Percentiles rank a stretch among this genome's conserved stretches.
phyloP scores from a whole-genome alignment of 2,113 vertebrate genomes.

The Neomonachus schauinslandi region DNA sequence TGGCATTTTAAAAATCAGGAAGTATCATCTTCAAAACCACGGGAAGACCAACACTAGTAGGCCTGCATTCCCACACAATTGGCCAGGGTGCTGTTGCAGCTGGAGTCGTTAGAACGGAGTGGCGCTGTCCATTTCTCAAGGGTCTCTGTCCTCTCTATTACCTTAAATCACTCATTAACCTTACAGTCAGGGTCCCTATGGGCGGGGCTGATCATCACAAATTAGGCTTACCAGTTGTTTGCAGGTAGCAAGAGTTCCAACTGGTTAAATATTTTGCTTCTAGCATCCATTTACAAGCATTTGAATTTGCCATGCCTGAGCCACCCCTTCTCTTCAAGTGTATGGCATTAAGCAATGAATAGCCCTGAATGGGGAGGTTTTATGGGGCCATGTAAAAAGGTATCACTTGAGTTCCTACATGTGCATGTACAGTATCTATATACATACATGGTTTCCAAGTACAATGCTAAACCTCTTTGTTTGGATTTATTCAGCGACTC shows the following conservation, averaged over 20 bases:
- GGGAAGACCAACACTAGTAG: background rate
- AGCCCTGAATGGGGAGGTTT: background rate
- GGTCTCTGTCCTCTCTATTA: background rate
- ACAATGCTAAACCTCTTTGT: background rate
- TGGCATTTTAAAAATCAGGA: slow-evolving; percentile 46
- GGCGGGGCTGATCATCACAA: background rate
- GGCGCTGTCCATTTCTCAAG: background rate
- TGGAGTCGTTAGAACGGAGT: background rate
- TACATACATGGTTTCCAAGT: background rate
- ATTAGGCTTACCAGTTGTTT: background rate
- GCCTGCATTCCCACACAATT: background rate
- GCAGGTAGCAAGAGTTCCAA: background rate
- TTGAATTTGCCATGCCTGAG: background rate
- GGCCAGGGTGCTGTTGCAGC: background rate
- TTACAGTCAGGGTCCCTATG: background rate
- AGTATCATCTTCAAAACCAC: background rate
- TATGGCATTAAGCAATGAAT: background rate
- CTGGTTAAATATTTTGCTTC: background rate
- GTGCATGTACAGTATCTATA: background rate
- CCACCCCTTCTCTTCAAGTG: background rate
- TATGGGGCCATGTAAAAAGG: background rate
- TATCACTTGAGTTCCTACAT: background rate
- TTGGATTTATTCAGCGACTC: slow-evolving; percentile 12
- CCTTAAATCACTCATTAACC: background rate
- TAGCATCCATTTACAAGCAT: background rate